Base-by-base conservation (phyloP, 2,113 vertebrate species). In the Cebus imitator region DNA sequence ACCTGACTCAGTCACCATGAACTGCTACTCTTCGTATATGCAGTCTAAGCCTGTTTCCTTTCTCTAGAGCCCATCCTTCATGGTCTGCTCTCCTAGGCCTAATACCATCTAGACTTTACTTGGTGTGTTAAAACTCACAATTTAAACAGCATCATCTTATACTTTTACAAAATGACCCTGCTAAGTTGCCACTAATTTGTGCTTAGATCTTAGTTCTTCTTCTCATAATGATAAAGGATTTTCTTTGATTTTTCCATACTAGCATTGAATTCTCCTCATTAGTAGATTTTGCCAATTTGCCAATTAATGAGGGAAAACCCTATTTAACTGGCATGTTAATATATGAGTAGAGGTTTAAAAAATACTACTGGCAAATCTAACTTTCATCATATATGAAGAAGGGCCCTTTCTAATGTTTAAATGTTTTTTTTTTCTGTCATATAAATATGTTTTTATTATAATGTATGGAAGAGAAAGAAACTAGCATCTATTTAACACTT, bases 181-280 rank as follows among this genome's bases (percentile, higher is more conserved):
- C 18, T 66, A 75, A 25, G 50, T 66, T 97, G 27, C 23, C 35
- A 84, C 23, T 84, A 75, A 64, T 50, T 64, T 75, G 5, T 57
- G 13, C 68, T 87, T 86, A 80, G 43, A 9, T 84, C 93, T 95
- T 61, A 37, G 50, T 82, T 52, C 14, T 81, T 87, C 94, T 87
- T 85, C 55, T 61, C 8, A 76, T 66, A 66, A 48, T 80, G 21
- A 66, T 84, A 40, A 79, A 92, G 25, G 30, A 55, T 57, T 90
- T 91, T 93, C 52, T 90, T 52, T 87, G 50, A 96, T 91, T 94
- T 80, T 5, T 50, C 40, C n/a, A 57, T 18, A 66, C 32, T 80
- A 72, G 32, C 57, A 61, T 87, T 83, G 93, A 43, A 73, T 11
- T 37, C 6, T 90, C 11, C 35, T 61, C 27, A 66, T 86, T 89